A percentile compares a stretch with the other conserved stretches of the same genome.
Conservation (phyloP, 2,888 invertebrate species). For the Escarpia spicata region DNA sequence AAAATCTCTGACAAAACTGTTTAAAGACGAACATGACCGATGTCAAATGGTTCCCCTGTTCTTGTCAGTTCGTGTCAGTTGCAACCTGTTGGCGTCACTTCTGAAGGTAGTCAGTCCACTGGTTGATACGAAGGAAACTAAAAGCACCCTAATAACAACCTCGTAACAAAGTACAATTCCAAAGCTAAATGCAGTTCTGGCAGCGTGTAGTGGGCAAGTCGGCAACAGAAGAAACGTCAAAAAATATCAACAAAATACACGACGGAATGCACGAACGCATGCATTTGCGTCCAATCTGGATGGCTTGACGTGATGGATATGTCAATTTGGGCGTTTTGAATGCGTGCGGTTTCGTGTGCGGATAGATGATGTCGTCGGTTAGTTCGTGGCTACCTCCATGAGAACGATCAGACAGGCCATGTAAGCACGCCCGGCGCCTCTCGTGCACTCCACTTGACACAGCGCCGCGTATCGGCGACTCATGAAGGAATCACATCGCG, state of each 20-base stretch:
- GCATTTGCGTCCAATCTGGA: too few relatives aligned
- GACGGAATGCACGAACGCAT: too few relatives aligned
- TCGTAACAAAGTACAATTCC: too few relatives aligned
- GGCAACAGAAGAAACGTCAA: not conserved
- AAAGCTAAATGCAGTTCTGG: not conserved
- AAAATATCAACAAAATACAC: too few relatives aligned
- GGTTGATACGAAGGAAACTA: not conserved
- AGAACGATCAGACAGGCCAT: slow-evolving; percentile 10
- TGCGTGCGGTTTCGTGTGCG: not conserved
- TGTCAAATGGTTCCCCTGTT: too few relatives aligned
- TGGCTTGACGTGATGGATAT: not conserved
- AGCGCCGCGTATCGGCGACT: slow-evolving; percentile 20
- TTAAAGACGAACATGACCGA: too few relatives aligned
- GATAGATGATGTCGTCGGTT: not conserved
- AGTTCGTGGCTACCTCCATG: not conserved
- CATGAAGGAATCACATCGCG: slow-evolving; percentile 7
- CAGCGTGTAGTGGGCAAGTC: not conserved
- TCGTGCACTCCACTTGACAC: not conserved
- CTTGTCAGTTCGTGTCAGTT: too few relatives aligned
- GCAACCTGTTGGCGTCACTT: too few relatives aligned
- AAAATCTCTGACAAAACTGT: too few relatives aligned
- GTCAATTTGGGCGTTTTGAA: not conserved
- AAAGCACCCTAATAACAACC: not conserved
- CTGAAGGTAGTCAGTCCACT: not conserved
- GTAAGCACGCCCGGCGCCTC: slow-evolving; percentile 18